These are phyloP conservation scores for Hydropsyche tenuis DNA, from an alignment of 1,140 invertebrate genomes.

Conservation along the genomic window DNA sequence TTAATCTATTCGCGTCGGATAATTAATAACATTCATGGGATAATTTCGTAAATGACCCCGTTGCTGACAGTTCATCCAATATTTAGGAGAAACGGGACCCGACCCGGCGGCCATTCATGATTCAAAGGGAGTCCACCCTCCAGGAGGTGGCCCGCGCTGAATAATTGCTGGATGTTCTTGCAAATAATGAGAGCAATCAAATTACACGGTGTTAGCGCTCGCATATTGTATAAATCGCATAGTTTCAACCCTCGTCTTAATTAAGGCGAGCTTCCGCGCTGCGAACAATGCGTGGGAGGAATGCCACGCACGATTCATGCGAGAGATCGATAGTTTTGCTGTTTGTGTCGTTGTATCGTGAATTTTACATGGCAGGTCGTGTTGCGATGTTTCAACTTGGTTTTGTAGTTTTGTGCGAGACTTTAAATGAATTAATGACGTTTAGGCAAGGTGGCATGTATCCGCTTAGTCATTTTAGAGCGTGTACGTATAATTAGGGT, in stretches of 20 bases:
- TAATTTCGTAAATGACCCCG: slow-evolving; percentile 45
- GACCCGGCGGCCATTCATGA: slow-evolving; percentile 34
- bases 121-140: slow-evolving; percentile 24
- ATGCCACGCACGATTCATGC: background rate
- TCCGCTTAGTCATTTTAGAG: too few species aligned
- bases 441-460: too few species aligned
- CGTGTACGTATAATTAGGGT: too few species aligned
- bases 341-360: too few species aligned
- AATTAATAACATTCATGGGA: slow-evolving; percentile 43
- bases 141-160: background rate
- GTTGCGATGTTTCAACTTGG: too few species aligned
- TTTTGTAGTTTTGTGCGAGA: too few species aligned
- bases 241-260: slow-evolving; percentile 33
- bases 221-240: slow-evolving; percentile 32
- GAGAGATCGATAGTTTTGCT: background rate
- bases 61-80: slow-evolving; percentile 46
- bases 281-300: background rate
- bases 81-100: slow-evolving; percentile 37
- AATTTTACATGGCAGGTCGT: too few species aligned
- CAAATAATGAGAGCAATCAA: slow-evolving; percentile 42
- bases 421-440: too few species aligned
- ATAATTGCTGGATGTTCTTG: slow-evolving; percentile 38
- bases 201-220: slow-evolving; percentile 34
- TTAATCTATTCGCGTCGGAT: slow-evolving; percentile 14
- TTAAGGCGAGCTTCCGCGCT: slow-evolving; percentile 27